A percentile compares a stretch with the other conserved stretches of the same genome.
These are phyloP conservation scores for Erynnis tages DNA, from an alignment of 2,888 invertebrate genomes.

Conservation along the genomic window DNA sequence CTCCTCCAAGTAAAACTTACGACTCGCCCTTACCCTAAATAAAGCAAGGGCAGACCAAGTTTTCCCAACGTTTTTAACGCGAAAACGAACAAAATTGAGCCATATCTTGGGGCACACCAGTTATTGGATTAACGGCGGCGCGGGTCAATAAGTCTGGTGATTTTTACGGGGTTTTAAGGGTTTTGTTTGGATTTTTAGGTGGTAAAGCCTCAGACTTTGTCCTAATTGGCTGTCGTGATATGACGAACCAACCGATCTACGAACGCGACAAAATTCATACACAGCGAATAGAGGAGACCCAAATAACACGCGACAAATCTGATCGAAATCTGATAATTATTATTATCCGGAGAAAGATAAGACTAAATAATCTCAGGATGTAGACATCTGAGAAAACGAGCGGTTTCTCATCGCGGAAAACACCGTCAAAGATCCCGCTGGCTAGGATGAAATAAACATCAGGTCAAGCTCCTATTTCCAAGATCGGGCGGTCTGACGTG, in stretches of 20 bases:
- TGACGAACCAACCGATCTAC: no score
- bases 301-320: no score
- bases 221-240: no score
- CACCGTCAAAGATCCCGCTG: constrained; percentile 21
- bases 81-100: constrained; percentile 53
- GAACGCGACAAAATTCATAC: no score
- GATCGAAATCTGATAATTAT: no score
- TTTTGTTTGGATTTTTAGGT: no score
- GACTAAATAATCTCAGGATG: constrained; percentile 21
- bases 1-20: constrained; percentile 70
- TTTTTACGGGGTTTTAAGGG: constrained; percentile 10
- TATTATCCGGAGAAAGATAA: no score
- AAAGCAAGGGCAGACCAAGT: constrained; percentile 50
- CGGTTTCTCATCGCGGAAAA: constrained; percentile 22
- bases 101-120: constrained; percentile 47
- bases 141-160: constrained; percentile 10
- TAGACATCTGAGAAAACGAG: constrained; percentile 21
- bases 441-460: constrained; percentile 31
- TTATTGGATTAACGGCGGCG: constrained; percentile 42
- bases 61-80: constrained; percentile 53
- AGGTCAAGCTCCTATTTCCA: constrained; percentile 36
- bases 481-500: constrained; percentile 36
- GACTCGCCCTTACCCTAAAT: constrained; percentile 67
- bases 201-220: no score
- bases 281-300: no score